These are phyloP conservation scores for Callopanchax toddi DNA, from an alignment of 2,113 vertebrate genomes.

Conservation along the genomic window DNA sequence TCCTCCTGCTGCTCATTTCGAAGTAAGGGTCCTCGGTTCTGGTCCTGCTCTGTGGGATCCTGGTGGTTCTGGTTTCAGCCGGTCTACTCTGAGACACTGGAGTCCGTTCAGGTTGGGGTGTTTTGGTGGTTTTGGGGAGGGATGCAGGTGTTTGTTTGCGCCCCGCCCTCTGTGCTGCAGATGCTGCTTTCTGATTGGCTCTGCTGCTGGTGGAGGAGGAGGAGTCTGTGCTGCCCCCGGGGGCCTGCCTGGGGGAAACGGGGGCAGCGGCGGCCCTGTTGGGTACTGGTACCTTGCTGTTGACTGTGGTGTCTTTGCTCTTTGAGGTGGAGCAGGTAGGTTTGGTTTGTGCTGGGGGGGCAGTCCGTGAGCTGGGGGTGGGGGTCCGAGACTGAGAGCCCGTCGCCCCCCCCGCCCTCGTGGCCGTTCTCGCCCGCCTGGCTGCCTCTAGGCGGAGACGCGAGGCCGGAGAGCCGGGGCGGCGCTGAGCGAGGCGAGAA, in stretches of 20 bases:
- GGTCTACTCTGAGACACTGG: constrained; percentile 50
- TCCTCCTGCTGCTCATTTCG: constrained; percentile 88
- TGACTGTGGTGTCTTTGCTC: constrained; percentile 49
- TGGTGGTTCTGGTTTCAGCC: constrained; percentile 20
- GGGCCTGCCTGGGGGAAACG: constrained; percentile 53
- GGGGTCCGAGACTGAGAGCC: constrained; percentile 30
- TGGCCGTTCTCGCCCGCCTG: constrained; percentile 54
- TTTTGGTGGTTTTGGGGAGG: constrained; percentile 19
- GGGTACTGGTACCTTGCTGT: constrained; percentile 34
- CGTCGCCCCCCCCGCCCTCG: constrained; percentile 7
- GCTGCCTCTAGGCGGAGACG: constrained; percentile 59
- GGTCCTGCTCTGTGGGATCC: constrained; percentile 29
- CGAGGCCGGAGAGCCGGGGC: constrained; percentile 64
- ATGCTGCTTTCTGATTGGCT: constrained; percentile 77
- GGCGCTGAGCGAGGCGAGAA: constrained; percentile 65
- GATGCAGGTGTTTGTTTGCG: constrained; percentile 46
- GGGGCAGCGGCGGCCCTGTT: constrained; percentile 28
- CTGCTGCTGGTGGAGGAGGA: constrained; percentile 75
- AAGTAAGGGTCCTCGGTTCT: constrained; percentile 87
- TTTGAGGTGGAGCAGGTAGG: constrained; percentile 23
- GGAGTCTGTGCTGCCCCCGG: constrained; percentile 62
- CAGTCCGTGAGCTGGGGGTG: constrained; percentile 55
- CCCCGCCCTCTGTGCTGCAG: constrained; percentile 19
- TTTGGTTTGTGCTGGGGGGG: constrained; percentile 40
- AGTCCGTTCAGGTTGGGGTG: constrained; percentile 25